Percentiles rank a stretch among this genome's conserved stretches.
These are phyloP conservation scores for Pelusios castaneus DNA, from an alignment of 2,113 vertebrate genomes.

Conservation along the genomic window DNA sequence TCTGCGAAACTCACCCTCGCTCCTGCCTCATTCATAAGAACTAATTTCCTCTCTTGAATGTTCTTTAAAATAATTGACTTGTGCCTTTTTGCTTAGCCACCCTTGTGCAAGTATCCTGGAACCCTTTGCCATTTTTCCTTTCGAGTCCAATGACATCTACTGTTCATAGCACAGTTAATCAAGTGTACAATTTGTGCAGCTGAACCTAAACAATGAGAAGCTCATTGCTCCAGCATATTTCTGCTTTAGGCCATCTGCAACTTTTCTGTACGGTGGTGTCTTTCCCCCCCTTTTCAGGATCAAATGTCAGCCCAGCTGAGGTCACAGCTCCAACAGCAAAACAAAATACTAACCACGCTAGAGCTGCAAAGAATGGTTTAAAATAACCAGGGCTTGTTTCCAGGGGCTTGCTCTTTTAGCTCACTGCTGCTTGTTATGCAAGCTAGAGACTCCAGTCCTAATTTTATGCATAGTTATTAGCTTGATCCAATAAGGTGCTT, in stretches of 20 bases:
- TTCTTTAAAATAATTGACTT: rapidly evolving
- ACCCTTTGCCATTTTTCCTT: neutral
- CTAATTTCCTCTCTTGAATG: neutral
- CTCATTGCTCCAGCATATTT: neutral
- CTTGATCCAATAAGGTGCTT: neutral
- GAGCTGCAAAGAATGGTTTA: neutral
- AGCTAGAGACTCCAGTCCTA: neutral
- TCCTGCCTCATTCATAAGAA: neutral
- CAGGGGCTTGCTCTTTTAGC: neutral
- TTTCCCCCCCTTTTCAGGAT: neutral
- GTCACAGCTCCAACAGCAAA: neutral
- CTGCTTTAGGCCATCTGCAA: conserved; percentile 16
- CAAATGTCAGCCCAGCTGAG: neutral
- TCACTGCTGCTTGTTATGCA: rapidly evolving
- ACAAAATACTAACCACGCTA: rapidly evolving
- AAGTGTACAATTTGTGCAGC: neutral
- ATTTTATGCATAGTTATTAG: neutral
- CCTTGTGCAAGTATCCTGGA: neutral
- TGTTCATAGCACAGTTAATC: rapidly evolving
- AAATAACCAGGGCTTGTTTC: rapidly evolving
- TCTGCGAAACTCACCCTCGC: neutral
- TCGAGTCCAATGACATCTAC: neutral
- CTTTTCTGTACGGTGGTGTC: neutral
- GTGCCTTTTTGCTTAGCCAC: rapidly evolving
- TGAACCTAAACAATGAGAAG: neutral